phyloP scores from a whole-genome alignment of 2,113 vertebrate genomes.

The Zosterops hypoxanthus region DNA sequence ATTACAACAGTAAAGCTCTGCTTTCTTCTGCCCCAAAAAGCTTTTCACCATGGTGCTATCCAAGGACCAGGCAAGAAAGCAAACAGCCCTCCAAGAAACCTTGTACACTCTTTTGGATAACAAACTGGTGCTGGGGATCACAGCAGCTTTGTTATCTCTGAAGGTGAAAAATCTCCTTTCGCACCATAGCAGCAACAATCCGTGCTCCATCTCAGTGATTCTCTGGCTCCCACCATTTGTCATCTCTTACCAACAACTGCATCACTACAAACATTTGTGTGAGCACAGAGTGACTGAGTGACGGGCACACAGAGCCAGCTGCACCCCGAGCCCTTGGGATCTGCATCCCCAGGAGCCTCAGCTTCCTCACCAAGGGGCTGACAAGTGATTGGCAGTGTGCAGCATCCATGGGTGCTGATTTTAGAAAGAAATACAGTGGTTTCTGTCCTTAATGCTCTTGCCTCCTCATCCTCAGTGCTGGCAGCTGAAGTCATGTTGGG shows the following conservation, averaged over 20 bases:
- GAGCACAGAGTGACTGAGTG: accelerated
- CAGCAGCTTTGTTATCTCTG: not conserved
- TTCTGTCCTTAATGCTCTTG: not conserved
- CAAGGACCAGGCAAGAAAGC: not conserved
- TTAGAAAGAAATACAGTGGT: not conserved
- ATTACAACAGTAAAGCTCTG: not conserved
- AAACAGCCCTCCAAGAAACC: not conserved
- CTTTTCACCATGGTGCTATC: not conserved
- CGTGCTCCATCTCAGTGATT: not conserved
- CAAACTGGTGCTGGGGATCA: not conserved
- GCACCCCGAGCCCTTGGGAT: not conserved
- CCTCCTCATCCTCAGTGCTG: not conserved
- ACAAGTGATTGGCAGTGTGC: not conserved
- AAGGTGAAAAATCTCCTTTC: not conserved
- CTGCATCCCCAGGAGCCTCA: not conserved
- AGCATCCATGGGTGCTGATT: not conserved
- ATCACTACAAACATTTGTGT: not conserved
- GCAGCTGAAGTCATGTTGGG: not conserved
- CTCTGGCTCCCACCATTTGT: not conserved
- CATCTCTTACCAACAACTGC: not conserved
- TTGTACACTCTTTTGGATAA: not conserved
- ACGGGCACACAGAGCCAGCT: not conserved
- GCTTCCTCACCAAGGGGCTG: not conserved
- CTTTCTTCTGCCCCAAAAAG: not conserved
- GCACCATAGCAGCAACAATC: not conserved